These are phyloP conservation scores for Hyles euphorbiae DNA, from an alignment of 1,140 invertebrate genomes.

Conservation along the genomic window DNA sequence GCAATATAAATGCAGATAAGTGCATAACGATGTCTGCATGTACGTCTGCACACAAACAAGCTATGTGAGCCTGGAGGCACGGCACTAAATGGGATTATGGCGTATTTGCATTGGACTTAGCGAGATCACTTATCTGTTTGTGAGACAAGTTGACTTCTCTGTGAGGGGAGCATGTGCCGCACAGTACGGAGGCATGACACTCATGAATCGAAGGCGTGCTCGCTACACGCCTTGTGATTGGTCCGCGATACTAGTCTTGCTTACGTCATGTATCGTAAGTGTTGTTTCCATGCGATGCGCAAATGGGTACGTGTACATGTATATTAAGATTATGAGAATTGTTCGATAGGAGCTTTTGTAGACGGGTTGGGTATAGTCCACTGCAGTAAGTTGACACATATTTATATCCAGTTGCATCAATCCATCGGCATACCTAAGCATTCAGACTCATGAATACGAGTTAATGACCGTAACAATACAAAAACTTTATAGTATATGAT, in stretches of 20 bases:
- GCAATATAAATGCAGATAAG: no score
- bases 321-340: no score
- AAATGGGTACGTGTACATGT: no score
- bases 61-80: conserved; percentile 19
- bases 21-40: no score
- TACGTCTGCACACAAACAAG: not conserved
- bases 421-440: no score
- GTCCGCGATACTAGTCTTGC: conserved; percentile 7
- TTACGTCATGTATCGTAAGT: not conserved
- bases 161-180: conserved; percentile 27
- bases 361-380: no score
- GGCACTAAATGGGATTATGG: conserved; percentile 23
- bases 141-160: conserved; percentile 31
- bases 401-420: no score
- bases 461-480: no score
- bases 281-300: not conserved
- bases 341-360: no score
- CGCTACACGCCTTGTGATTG: conserved; percentile 26
- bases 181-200: conserved; percentile 38
- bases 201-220: conserved; percentile 57
- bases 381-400: no score
- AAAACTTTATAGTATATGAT: no score
- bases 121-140: conserved; percentile 24
- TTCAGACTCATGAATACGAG: no score
- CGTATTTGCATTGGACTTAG: conserved; percentile 24